phyloP scores from a whole-genome alignment of 2,113 vertebrate species.

The Haliaeetus leucogaster region DNA sequence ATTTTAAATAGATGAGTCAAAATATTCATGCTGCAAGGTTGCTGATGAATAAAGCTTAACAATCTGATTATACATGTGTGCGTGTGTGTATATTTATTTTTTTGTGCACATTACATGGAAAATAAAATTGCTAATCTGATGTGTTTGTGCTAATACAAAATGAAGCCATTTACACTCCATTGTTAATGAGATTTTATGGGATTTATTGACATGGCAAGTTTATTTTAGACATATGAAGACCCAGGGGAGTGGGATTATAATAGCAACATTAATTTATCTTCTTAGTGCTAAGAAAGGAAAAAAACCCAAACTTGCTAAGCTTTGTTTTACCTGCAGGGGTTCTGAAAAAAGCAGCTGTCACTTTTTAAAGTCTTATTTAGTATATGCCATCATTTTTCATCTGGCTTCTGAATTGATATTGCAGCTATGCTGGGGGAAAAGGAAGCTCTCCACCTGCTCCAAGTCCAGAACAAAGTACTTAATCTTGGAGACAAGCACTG shows the following conservation, averaged over 20 bases:
- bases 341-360: conserved; percentile 34
- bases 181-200: conserved; percentile 8
- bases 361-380: conserved; percentile 6
- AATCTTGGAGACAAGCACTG: conserved; percentile 33
- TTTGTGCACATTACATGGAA: not conserved
- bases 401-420: conserved; percentile 20
- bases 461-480: conserved; percentile 48
- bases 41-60: not conserved
- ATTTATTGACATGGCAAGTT: not conserved
- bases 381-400: conserved; percentile 31
- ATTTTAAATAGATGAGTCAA: not conserved
- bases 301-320: not conserved
- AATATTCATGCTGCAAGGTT: not conserved
- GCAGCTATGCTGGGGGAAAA: conserved; percentile 33
- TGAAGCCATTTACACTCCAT: not conserved
- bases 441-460: conserved; percentile 39
- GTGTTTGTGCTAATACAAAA: not conserved
- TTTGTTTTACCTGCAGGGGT: not conserved
- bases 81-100: not conserved
- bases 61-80: not conserved
- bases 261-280: not conserved
- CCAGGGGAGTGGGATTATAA: not conserved
- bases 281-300: not conserved
- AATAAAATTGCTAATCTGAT: not conserved
- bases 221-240: not conserved